Base-by-base conservation (phyloP, 2,113 vertebrate species). In the Hippocampus zosterae region DNA sequence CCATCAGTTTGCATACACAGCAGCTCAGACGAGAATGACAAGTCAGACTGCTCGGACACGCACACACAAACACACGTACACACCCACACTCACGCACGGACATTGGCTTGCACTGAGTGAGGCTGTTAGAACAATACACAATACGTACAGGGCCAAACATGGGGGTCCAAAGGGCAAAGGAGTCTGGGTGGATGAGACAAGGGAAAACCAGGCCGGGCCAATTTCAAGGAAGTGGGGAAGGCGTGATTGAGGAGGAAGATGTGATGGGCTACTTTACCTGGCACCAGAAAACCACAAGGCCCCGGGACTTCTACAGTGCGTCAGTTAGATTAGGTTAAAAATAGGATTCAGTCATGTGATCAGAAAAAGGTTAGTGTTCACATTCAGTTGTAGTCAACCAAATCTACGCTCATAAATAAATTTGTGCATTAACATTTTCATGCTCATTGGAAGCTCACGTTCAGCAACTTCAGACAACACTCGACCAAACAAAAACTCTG, bases 201-300 rank as follows among this genome's bases (percentile, higher is more conserved):
- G 74, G 69, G 76, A 76, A 71, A 79, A 80, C 56, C 7, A 72
- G 81, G 75, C 50, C 67, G 63, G 88, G 82, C 40, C 23, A 65
- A 74, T 78, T 37, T 76, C 10, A 15, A 76, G 72, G 73, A 76
- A 64, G 52, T 56, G 75, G 57, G 56, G 41, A 44, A 65, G 78
- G 42, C 13, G 75, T 70, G 87, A 52, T 19, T 52, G 18, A 52
- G 50, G 50, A 88, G 84, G 77, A 57, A 86, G 81, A 86, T 82
- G 78, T 78, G 77, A 89, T 77, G 73, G 73, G 76, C 65, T 89
- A 85, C 88, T 94, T 95, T 98, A 97, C 96, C 96, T 96, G 94
- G 88, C 81, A 91, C 91, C 81, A 93, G 93, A 92, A 94, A 94
- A 92, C 95, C 96, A 94, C 96, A 98, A 91, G 93, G 93, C 91